Percentiles rank a stretch among this genome's conserved stretches.
Conservation (phyloP, 2,888 invertebrate genomes). For the Dasypolia templi region DNA sequence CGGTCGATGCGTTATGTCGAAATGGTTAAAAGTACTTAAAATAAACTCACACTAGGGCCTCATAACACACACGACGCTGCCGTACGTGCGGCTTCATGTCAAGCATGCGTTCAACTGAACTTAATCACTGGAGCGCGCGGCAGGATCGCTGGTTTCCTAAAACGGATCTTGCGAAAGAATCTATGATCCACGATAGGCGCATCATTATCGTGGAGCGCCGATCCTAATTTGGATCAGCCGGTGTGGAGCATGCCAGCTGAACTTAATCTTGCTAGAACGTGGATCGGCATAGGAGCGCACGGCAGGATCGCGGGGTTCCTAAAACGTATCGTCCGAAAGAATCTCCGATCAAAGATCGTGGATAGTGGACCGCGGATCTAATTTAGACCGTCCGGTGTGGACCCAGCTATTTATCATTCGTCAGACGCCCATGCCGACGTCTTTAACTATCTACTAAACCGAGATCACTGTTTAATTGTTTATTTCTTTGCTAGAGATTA, state of each 20-base stretch:
- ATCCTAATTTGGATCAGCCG: neutral
- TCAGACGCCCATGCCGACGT: neutral
- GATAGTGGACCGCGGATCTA: neutral
- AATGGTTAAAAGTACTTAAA: no score
- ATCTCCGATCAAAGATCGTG: neutral
- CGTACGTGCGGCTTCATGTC: no score
- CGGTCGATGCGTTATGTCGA: no score
- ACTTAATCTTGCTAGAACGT: neutral
- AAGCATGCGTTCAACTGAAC: neutral
- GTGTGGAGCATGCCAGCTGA: neutral
- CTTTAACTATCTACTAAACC: neutral
- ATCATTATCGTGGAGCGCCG: neutral
- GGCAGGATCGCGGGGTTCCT: neutral
- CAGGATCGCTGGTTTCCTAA: neutral
- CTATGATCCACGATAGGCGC: neutral
- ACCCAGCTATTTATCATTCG: neutral
- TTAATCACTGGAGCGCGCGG: neutral
- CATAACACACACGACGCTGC: no score
- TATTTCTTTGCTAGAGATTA: conserved; percentile 13
- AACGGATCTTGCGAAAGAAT: neutral
- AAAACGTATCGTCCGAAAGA: neutral
- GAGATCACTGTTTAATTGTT: neutral
- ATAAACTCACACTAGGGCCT: no score
- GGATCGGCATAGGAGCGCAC: neutral
- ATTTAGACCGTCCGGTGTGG: neutral